Base-by-base conservation (phyloP, 2,113 vertebrate genomes). In the Anolis carolinensis region DNA sequence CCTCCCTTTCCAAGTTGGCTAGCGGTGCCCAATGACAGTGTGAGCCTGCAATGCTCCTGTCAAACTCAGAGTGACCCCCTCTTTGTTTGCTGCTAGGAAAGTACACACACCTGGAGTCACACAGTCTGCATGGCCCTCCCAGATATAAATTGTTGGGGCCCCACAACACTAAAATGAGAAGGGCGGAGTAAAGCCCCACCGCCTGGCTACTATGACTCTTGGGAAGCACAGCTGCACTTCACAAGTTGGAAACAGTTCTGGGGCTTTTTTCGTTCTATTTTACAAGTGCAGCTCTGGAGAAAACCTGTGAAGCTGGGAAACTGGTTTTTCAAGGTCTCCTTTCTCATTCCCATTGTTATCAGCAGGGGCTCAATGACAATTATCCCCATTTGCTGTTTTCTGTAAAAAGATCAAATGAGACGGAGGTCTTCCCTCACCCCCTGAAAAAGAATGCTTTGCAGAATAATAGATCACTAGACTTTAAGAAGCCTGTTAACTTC, bases 401-500 rank as follows among this genome's bases (percentile, higher is more conserved):
- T 91, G 94, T 92, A 82, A 79, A 93, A 73, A 94, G 91, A 95
- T 95, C 94, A 95, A 86, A 92, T 94, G 93, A 65, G 92, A 91
- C 92, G 93, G 74, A 30, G 62, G 34, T 80, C 59, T 92, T 92
- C 91, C 92, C 90, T 92, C 92, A 52, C 90, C 36, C 86, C 90
- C 92, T 91, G 30, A 32, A 52, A 93, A 90, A 93, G 93, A 93
- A 96, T 92, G 90, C 87, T 92, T 95, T 95, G 93, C 92, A 78
- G 92, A 93, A 96, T 96, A 96, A 97, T 93, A 94, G 96, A 96
- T 96, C 94, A 92, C 85, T 96, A 95, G 95, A 97, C 96, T 97
- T 96, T 82, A 94, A 96, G 94, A 95, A 95, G 95, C 92, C 95
- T 94, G 94, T 93, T 97, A 97, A 96, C 96, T 97, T 97, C 96